phyloP scores from a whole-genome alignment of 2,797 vertebrate genomes.

The Enteromius radiatus region DNA sequence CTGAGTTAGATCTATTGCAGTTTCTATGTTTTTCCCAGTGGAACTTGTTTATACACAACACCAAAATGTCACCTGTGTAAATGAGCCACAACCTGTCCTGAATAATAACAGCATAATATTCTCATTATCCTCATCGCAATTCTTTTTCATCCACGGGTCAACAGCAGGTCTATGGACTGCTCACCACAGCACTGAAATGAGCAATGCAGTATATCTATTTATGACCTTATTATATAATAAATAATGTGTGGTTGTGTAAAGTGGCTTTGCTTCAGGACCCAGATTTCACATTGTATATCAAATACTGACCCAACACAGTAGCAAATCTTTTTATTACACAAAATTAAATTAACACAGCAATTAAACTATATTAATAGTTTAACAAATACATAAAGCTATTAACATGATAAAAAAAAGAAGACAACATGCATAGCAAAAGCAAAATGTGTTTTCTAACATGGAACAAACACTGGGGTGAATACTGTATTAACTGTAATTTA shows the following conservation, averaged over 20 bases:
- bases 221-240: constrained; percentile 37
- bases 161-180: constrained; percentile 11
- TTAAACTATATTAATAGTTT: no score
- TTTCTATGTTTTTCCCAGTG: background rate
- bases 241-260: constrained; percentile 7
- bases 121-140: background rate
- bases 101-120: constrained; percentile 20
- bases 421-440: background rate
- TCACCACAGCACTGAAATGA: constrained; percentile 36
- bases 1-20: background rate
- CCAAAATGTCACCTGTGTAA: constrained; percentile 30
- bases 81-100: constrained; percentile 11
- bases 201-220: constrained; percentile 46
- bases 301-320: background rate
- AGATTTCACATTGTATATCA: constrained; percentile 10
- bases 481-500: background rate
- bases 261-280: background rate
- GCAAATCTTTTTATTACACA: background rate
- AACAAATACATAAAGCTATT: background rate
- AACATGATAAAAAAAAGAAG: background rate
- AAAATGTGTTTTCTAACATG: background rate
- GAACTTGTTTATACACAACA: constrained; percentile 18
- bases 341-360: no score
- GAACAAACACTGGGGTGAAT: background rate
- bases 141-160: constrained; percentile 17